Conservation (phyloP, 2,888 invertebrate genomes). For the Hirtodrosophila alboralis region DNA sequence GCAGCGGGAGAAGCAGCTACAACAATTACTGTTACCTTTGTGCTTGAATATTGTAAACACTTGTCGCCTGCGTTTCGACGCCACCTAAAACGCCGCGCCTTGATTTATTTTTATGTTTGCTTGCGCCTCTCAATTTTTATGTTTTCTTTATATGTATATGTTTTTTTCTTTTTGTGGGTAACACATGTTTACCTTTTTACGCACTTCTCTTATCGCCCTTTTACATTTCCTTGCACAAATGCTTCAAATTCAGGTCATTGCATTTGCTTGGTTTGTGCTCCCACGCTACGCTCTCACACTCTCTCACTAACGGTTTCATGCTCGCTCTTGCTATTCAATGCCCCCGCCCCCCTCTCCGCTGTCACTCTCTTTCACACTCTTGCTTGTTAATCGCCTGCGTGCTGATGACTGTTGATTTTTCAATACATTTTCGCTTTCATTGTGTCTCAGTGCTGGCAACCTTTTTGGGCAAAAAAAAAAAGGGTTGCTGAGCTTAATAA, state of each 20-base stretch:
- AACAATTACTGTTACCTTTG: slow-evolving; percentile 50
- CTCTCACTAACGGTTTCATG: slow-evolving; percentile 1
- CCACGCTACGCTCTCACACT: slow-evolving; percentile 36
- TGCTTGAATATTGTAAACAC: slow-evolving; percentile 60
- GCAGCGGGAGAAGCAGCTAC: slow-evolving; percentile 17
- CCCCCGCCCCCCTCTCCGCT: slow-evolving; percentile 6
- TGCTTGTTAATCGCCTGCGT: slow-evolving; percentile 11
- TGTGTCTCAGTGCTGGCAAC: slow-evolving; percentile 17
- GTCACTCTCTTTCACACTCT: slow-evolving; percentile 9
- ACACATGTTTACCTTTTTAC: slow-evolving; percentile 48
- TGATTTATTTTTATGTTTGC: slow-evolving; percentile 39
- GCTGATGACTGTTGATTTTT: slow-evolving; percentile 41
- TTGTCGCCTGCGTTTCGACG: slow-evolving; percentile 48
- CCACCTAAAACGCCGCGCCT: slow-evolving; percentile 40
- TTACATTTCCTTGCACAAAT: slow-evolving; percentile 52
- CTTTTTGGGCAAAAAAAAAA: too few species aligned
- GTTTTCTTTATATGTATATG: neutral
- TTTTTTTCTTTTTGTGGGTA: too few species aligned
- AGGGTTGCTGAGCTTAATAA: too few species aligned
- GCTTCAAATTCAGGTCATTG: slow-evolving; percentile 78
- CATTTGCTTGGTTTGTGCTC: slow-evolving; percentile 67
- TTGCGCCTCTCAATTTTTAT: slow-evolving; percentile 8
- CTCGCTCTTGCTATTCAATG: neutral
- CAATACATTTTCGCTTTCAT: slow-evolving; percentile 64
- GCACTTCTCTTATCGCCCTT: slow-evolving; percentile 43